Evolutionary conservation across 2,888 invertebrate genomes (phyloP), one percentile per base, ranked within the genome.

Genomic region (Mythimna ferrago): DNA sequence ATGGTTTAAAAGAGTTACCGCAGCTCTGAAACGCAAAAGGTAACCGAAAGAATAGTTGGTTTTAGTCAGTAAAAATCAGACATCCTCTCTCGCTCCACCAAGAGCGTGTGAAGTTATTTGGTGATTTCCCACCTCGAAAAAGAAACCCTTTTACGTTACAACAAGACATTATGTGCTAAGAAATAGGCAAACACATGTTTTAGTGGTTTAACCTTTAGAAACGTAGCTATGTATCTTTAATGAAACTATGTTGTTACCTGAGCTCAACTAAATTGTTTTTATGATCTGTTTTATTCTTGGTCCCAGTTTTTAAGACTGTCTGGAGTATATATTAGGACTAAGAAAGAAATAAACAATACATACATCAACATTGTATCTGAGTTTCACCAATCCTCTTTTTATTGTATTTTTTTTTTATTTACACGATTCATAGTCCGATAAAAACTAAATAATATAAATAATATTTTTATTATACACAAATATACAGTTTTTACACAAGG

Each of bases 221-320:
- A 54, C 54, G 4, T 21, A 54, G 4, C 9, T 10, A 19, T n/a
- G 26, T 72, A 14, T 32, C 7, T 63, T 60, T 62, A 53, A 48
- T n/a, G 35, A 32, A 19, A 56, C 9, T 32, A 21, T 68, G 41
- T 56, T 44, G 57, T 7, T 54, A 11, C 6, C 7, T 78, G 51
- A 32, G 7, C 16, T 35, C 19, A 26, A 48, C 48, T 21, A n/a
- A 71, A 51, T 38, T 44, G 19, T 38, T 73, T 76, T 73, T 80
- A 73, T 26, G 16, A 19, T 51, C 35, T 19, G 26, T 51, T 80
- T 73, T 62, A 35, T 26, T 32, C n/a, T 41, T 58, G 7, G 19
- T 21, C n/a, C 9, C 3, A 14, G 19, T 5, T 48, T 56, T 41
- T 32, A 41, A 57, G 16, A n/a, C n/a, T 48, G 48, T 11, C 51